Evolutionary conservation across 2,113 vertebrate genomes (phyloP).

Genomic region (Prinia subflava): DNA sequence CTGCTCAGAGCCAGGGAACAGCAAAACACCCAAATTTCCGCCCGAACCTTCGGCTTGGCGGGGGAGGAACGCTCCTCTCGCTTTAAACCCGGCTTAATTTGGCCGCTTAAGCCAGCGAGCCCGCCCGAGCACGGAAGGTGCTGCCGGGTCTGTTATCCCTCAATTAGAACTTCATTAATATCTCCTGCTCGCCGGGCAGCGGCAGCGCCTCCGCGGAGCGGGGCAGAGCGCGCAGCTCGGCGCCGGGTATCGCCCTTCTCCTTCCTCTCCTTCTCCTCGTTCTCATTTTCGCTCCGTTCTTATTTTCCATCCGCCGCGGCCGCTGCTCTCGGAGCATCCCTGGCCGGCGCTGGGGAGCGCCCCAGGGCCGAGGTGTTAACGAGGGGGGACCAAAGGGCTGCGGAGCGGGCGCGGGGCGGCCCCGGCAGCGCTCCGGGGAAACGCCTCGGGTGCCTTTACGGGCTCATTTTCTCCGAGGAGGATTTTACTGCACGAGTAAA

Average conservation of each 20-base stretch:
- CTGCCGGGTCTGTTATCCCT: constrained; percentile 19
- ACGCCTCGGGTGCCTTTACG: constrained; percentile 30
- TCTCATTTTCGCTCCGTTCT: not conserved
- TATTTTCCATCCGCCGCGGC: rapidly evolving
- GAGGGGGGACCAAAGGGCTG: not conserved
- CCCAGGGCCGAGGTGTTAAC: not conserved
- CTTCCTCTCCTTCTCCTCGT: not conserved
- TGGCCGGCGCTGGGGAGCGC: not conserved
- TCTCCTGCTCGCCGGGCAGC: not conserved
- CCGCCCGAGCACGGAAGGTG: not conserved
- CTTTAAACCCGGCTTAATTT: not conserved
- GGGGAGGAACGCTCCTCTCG: not conserved
- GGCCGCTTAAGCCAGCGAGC: not conserved
- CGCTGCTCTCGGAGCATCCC: not conserved
- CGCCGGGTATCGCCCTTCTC: not conserved
- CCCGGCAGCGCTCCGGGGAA: not conserved
- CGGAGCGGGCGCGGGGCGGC: not conserved
- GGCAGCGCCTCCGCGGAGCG: constrained; percentile 11
- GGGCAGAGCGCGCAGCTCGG: not conserved
- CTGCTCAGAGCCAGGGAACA: not conserved
- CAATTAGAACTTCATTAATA: constrained; percentile 50
- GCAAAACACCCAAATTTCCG: no score
- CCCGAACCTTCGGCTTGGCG: not conserved
- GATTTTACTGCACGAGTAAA: constrained; percentile 47
- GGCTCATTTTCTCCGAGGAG: constrained; percentile 60